Percentiles rank a stretch among this genome's conserved stretches.
Conservation (phyloP, 1,140 invertebrate genomes). For the Drosophila kikkawai region DNA sequence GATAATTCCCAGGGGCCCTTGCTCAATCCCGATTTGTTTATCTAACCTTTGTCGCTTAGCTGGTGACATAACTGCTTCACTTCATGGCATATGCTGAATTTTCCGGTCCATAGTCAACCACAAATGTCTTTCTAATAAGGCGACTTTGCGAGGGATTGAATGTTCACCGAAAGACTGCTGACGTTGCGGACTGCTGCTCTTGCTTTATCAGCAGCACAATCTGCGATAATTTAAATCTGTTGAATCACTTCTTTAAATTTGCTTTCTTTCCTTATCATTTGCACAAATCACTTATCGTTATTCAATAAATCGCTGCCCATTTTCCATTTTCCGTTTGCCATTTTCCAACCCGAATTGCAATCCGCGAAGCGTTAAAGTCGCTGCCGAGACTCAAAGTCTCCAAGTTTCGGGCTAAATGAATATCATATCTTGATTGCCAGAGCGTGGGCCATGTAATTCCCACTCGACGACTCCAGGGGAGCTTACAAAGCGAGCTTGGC, state of each 20-base stretch:
- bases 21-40: constrained; percentile 59
- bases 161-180: constrained; percentile 19
- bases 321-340: constrained; percentile 11
- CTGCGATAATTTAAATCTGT: constrained; percentile 14
- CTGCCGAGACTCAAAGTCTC: constrained; percentile 2
- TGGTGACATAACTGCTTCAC: constrained; percentile 60
- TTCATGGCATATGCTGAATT: constrained; percentile 47
- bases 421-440: constrained; percentile 64
- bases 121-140: constrained; percentile 58
- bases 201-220: constrained; percentile 7
- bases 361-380: constrained; percentile 29
- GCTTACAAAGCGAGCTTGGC: constrained; percentile 28
- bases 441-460: constrained; percentile 65
- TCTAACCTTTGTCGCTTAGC: constrained; percentile 59
- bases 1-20: constrained; percentile 19
- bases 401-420: constrained; percentile 61
- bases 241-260: constrained; percentile 17
- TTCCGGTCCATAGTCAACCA: constrained; percentile 19
- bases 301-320: constrained; percentile 38
- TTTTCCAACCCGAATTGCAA: neutral
- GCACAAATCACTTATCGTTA: constrained; percentile 35
- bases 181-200: constrained; percentile 34
- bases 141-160: neutral
- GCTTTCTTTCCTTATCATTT: constrained; percentile 40
- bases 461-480: neutral